These are phyloP conservation scores for Caenorhabditis macrosperma DNA, from an alignment of 2,888 invertebrate species.

Conservation along the genomic window DNA sequence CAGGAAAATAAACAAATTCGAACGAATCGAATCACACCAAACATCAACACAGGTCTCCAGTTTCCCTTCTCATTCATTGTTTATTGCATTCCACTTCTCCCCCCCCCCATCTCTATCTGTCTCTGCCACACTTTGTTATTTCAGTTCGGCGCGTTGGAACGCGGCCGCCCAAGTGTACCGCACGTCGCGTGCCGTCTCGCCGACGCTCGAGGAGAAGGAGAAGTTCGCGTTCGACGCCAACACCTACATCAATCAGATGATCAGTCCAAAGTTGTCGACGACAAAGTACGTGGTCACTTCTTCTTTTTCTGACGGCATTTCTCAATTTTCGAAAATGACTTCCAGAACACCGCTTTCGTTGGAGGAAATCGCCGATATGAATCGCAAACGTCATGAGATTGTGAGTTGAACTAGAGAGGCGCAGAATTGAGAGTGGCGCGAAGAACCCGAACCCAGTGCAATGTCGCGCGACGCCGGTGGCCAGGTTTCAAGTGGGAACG, in stretches of 20 bases:
- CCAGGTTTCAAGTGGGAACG: too few relatives aligned
- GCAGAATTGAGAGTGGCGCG: too few relatives aligned
- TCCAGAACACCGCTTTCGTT: conserved; percentile 74
- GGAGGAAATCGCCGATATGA: conserved; percentile 77
- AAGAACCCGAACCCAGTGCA: too few relatives aligned
- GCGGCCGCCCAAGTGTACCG: conserved; percentile 78
- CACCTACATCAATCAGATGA: conserved; percentile 40
- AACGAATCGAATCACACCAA: too few relatives aligned
- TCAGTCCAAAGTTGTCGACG: conserved; percentile 49
- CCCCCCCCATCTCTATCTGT: neutral
- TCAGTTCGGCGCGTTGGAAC: conserved; percentile 77
- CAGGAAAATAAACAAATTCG: too few relatives aligned
- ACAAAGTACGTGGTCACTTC: conserved; percentile 43
- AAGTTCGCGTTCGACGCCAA: conserved; percentile 51
- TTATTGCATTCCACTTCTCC: neutral
- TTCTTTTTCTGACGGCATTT: too few relatives aligned
- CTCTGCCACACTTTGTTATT: conserved; percentile 10
- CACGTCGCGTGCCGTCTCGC: conserved; percentile 76
- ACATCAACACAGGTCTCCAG: too few relatives aligned
- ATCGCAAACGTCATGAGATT: conserved; percentile 70
- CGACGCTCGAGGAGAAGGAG: conserved; percentile 65
- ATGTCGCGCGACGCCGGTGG: too few relatives aligned
- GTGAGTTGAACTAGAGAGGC: too few relatives aligned
- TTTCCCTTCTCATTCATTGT: conserved; percentile 5
- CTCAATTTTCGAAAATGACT: conserved; percentile 1